Conservation (phyloP, 2,113 vertebrate species). For the Acrocephalus arundinaceus region DNA sequence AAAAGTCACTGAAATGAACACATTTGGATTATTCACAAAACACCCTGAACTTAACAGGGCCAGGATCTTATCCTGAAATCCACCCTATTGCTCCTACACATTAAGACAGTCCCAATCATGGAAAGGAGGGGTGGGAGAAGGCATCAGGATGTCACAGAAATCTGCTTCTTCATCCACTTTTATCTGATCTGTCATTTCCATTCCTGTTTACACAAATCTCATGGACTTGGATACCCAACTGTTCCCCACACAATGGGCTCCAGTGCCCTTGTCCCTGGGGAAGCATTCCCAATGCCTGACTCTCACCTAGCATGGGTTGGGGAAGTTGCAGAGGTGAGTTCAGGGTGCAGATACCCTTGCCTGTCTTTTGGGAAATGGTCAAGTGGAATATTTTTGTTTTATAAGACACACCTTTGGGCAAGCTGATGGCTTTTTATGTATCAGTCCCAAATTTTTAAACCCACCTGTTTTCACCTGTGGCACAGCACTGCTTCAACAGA, state of each 20-base stretch:
- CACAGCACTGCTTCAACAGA: neutral
- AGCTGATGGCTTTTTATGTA: neutral
- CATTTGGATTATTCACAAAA: neutral
- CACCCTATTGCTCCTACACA: neutral
- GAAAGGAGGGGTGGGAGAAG: neutral
- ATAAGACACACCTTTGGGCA: neutral
- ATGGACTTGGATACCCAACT: too few species aligned
- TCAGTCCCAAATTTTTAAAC: neutral
- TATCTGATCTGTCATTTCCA: neutral
- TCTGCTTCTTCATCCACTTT: neutral
- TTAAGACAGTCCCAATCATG: neutral
- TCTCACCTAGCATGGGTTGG: fast-evolving
- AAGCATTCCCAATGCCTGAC: neutral
- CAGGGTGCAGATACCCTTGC: neutral
- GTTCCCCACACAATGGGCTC: neutral
- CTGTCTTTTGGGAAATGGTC: neutral
- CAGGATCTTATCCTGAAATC: neutral
- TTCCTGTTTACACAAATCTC: neutral
- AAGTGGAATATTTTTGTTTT: neutral
- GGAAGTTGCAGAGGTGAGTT: neutral
- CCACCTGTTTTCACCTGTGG: neutral
- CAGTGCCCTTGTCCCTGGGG: neutral
- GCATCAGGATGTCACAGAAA: neutral
- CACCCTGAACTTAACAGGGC: neutral
- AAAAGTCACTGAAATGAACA: neutral